Percentiles rank a stretch among this genome's conserved stretches.
Conservation (phyloP, 2,797 vertebrate genomes). For the Spatula clypeata region DNA sequence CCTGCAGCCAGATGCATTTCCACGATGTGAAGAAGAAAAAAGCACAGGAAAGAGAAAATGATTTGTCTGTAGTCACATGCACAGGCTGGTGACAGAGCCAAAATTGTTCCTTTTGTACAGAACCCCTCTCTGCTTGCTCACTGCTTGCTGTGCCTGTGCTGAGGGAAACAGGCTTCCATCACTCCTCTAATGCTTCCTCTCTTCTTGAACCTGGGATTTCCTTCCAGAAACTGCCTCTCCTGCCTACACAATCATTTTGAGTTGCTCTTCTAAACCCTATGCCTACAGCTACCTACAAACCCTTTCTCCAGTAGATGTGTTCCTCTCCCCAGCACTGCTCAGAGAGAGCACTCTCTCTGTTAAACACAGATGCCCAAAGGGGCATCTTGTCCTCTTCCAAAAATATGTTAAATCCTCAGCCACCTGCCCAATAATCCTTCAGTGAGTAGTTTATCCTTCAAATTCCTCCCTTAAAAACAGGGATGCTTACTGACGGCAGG, state of each 20-base stretch:
- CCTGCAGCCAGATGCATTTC: neutral
- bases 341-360: neutral
- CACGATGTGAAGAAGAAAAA: neutral
- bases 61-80: neutral
- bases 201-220: neutral
- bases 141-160: neutral
- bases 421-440: neutral
- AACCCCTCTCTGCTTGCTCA: neutral
- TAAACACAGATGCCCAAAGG: neutral
- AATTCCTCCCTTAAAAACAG: neutral
- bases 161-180: neutral
- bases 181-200: neutral
- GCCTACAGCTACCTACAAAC: neutral
- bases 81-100: neutral
- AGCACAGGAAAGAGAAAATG: neutral
- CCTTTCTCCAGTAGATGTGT: neutral
- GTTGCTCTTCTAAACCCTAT: neutral
- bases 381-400: neutral
- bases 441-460: neutral
- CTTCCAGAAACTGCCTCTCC: neutral
- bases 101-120: neutral
- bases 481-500: neutral
- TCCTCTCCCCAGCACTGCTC: neutral
- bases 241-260: neutral
- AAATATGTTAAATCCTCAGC: neutral